These are phyloP conservation scores for Diplosoma virens DNA, from an alignment of 23 tunicate species.

Conservation along the genomic window DNA sequence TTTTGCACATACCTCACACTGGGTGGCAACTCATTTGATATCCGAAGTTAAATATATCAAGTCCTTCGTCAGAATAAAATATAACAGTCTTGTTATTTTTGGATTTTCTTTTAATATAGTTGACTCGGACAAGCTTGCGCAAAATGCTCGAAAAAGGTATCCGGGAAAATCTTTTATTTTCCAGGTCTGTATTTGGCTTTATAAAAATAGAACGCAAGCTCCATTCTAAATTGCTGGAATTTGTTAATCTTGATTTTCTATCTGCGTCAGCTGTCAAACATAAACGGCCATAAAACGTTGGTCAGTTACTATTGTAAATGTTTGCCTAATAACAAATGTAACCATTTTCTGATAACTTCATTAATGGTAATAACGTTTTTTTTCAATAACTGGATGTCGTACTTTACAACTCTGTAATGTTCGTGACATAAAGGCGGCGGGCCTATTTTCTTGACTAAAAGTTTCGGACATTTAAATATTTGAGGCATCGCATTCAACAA, in stretches of 20 bases:
- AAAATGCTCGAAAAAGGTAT: constrained; percentile 8
- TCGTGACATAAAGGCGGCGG: neutral
- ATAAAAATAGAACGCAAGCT: neutral
- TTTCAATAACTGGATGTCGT: neutral
- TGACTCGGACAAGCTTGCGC: neutral
- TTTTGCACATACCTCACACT: too few species aligned
- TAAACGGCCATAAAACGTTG: constrained; percentile 28
- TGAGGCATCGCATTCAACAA: constrained; percentile 24
- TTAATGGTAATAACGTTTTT: neutral
- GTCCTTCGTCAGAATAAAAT: too few species aligned
- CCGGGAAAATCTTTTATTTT: constrained; percentile 6
- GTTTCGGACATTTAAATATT: constrained; percentile 11
- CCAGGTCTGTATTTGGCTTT: neutral
- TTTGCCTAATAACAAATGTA: neutral
- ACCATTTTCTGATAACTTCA: constrained; percentile 14
- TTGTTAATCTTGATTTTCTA: constrained; percentile 31
- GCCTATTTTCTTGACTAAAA: neutral
- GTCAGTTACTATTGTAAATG: constrained; percentile 13
- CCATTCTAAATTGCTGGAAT: constrained; percentile 10
- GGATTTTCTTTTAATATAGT: too few species aligned
- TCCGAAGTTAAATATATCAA: too few species aligned
- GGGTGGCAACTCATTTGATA: too few species aligned
- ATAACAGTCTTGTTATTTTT: too few species aligned
- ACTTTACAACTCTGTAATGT: neutral
- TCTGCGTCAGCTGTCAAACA: constrained; percentile 6